Percentiles rank a stretch among this genome's conserved stretches.
Evolutionary conservation across 2,113 vertebrate species (phyloP).

Genomic region (Ameiurus melas): DNA sequence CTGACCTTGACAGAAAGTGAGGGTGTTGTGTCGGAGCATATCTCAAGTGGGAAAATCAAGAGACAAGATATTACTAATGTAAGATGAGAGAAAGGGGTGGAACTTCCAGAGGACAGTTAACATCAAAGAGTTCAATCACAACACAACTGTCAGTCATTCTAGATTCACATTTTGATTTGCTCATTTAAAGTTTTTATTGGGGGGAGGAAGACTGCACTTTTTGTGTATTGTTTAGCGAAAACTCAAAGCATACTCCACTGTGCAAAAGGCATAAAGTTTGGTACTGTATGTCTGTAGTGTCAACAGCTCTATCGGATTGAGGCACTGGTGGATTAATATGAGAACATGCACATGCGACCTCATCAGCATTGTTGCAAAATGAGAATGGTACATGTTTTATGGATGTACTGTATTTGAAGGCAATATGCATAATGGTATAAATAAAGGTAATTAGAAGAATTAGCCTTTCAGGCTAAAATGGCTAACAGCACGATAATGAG

Average conservation of each 20-base stretch:
- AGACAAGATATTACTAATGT: not conserved
- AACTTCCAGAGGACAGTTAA: not conserved
- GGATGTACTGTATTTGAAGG: not conserved
- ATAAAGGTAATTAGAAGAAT: constrained; percentile 59
- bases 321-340: not conserved
- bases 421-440: constrained; percentile 25
- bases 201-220: not conserved
- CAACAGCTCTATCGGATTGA: not conserved
- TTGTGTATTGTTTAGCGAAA: not conserved
- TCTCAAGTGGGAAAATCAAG: not conserved
- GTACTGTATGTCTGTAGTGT: not conserved
- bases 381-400: not conserved
- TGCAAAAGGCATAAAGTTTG: not conserved
- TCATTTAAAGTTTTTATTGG: not conserved
- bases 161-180: not conserved
- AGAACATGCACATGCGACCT: not conserved
- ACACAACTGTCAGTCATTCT: not conserved
- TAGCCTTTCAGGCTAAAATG: constrained; percentile 22
- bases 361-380: not conserved
- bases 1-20: not conserved
- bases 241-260: not conserved
- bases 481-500: constrained; percentile 16
- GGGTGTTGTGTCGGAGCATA: not conserved
- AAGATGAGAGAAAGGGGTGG: not conserved
- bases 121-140: not conserved